Evolutionary conservation across 2,113 vertebrate genomes (phyloP), one percentile per base, ranked within the genome.

Genomic region (Butorides virescens): DNA sequence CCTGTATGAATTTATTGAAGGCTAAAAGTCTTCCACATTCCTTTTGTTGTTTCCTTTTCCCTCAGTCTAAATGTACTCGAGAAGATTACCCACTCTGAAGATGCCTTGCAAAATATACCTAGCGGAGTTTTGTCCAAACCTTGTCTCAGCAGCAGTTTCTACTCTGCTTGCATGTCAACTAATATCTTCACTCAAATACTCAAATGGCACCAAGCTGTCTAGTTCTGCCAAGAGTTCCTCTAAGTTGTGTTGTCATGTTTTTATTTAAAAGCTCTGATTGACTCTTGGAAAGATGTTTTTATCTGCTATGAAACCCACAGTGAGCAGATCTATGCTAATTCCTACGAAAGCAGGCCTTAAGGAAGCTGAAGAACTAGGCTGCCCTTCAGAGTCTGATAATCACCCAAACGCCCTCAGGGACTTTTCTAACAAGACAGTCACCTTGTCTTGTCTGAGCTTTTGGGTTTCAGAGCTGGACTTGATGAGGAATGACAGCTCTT

Each of bases 301-400:
- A 59, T 91, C 78, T 78, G 67, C 67, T 86, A 2, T 52, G 83
- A 83, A 82, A 37, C 59, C 68, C 53, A 47, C 37, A 79, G 62
- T 53, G 75, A 85, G 83, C 34, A 73, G 72, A 88, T 88, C 78
- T 5, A 5, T 90, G 53, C 52, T 91, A 92, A 88, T 84, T 70
- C 77, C 49, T 66, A n/a, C 42, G 86, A 91, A 52, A 91, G 49
- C 46, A 91, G 39, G 37, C 53, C 68, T 84, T 71, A 71, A 95
- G 81, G 67, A 88, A 91, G 32, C 37, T 65, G 66, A 87, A 68
- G 59, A 91, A 7, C 70, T 72, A 52, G 58, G 21, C 50, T 96
- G 93, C 42, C 82, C 90, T 95, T 98, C 92, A 82, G 91, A 96
- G 77, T 18, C 68, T 84, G 82, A 90, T 94, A 88, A 87, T 86